phyloP scores from a whole-genome alignment of 2,888 invertebrate genomes.

The Zootermopsis nevadensis region DNA sequence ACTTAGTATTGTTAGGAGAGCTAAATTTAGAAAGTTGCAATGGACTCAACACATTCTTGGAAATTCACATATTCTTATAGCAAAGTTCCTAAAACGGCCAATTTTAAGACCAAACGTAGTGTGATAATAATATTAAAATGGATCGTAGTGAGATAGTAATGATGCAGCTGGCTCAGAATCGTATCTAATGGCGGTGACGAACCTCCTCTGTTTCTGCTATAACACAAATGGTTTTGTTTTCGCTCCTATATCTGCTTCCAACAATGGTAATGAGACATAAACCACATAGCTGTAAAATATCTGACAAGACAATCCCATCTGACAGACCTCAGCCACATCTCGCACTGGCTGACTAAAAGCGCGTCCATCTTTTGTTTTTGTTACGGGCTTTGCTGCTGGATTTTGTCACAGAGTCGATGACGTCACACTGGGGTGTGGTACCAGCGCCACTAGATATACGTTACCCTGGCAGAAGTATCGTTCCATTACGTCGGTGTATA shows the following conservation, averaged over 20 bases:
- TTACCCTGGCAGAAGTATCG: background rate
- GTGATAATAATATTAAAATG: too few species aligned
- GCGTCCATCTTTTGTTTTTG: slow-evolving; percentile 29
- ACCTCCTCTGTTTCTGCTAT: too few species aligned
- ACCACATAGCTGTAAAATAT: background rate
- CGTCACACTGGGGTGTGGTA: slow-evolving; percentile 14
- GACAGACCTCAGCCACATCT: slow-evolving; percentile 2
- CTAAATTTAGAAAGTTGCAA: too few species aligned
- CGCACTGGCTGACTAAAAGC: slow-evolving; percentile 33
- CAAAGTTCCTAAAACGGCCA: too few species aligned
- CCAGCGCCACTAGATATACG: background rate
- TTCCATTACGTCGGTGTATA: background rate
- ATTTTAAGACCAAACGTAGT: too few species aligned
- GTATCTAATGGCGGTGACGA: too few species aligned
- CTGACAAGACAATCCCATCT: slow-evolving; percentile 33
- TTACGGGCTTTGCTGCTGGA: background rate
- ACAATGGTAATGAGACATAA: background rate
- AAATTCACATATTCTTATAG: too few species aligned
- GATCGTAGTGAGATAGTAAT: too few species aligned
- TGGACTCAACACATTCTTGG: too few species aligned
- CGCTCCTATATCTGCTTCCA: background rate
- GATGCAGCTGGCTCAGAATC: too few species aligned
- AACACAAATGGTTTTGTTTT: too few species aligned
- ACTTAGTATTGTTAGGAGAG: too few species aligned
- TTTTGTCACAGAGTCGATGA: slow-evolving; percentile 10